These are phyloP conservation scores for Lycaena phlaeas DNA, from an alignment of 2,888 invertebrate species.

Conservation along the genomic window DNA sequence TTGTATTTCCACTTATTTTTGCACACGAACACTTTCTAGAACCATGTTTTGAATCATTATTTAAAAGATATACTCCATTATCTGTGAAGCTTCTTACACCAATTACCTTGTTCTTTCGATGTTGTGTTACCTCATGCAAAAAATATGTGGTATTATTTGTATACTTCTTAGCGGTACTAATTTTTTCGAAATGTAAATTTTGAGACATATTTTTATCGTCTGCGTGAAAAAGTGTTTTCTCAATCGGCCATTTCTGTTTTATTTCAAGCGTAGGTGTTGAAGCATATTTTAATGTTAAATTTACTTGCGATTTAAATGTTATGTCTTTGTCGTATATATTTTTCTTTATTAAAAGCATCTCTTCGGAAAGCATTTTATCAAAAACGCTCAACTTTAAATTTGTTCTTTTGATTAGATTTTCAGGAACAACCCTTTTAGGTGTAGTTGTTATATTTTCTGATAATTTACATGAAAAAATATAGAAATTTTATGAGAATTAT, in stretches of 20 bases:
- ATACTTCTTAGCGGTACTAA: slow-evolving; percentile 10
- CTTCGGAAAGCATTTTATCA: slow-evolving; percentile 48
- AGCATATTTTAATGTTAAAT: slow-evolving; percentile 26
- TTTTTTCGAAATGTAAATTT: slow-evolving; percentile 11
- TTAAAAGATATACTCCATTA: slow-evolving; percentile 7
- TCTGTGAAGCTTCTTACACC: slow-evolving; percentile 41
- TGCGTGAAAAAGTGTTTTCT: too few relatives aligned
- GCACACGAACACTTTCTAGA: slow-evolving; percentile 30
- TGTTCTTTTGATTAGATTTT: slow-evolving; percentile 1
- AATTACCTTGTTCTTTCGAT: slow-evolving; percentile 32
- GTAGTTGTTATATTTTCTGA: neutral
- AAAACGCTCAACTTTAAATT: slow-evolving; percentile 43
- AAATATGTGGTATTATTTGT: slow-evolving; percentile 1
- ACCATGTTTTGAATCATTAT: slow-evolving; percentile 10
- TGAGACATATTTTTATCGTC: too few relatives aligned
- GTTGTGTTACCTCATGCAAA: slow-evolving; percentile 6
- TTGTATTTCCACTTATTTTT: slow-evolving; percentile 21
- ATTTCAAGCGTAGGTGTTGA: slow-evolving; percentile 38
- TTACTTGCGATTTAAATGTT: slow-evolving; percentile 22
- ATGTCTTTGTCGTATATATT: slow-evolving; percentile 35
- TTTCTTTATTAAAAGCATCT: slow-evolving; percentile 46
- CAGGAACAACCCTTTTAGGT: neutral
- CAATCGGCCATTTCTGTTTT: slow-evolving; percentile 43
- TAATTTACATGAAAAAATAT: too few relatives aligned
- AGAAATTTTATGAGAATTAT: too few relatives aligned